Conservation (phyloP, 2,888 invertebrate genomes). For the Atherix ibis region DNA sequence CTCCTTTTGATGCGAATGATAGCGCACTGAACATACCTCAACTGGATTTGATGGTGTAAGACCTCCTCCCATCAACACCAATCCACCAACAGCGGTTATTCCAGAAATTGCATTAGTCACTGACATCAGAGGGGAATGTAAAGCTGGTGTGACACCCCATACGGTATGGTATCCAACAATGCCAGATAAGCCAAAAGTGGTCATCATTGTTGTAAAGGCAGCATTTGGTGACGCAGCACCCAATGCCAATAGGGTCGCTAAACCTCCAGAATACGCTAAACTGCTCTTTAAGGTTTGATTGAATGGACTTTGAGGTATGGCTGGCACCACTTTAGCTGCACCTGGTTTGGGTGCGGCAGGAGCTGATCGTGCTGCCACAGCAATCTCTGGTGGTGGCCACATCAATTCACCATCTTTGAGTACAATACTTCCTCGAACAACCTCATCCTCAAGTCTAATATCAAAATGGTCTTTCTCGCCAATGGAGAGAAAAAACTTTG, state of each 20-base stretch:
- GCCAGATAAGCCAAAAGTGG: conserved; percentile 68
- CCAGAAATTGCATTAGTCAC: conserved; percentile 87
- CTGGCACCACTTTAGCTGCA: conserved; percentile 31
- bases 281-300: conserved; percentile 50
- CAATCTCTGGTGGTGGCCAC: conserved; percentile 65
- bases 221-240: conserved; percentile 67
- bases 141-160: conserved; percentile 81
- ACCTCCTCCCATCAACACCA: conserved; percentile 73
- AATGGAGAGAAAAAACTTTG: conserved; percentile 53
- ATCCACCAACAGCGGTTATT: conserved; percentile 80
- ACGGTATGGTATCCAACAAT: conserved; percentile 38
- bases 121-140: conserved; percentile 84
- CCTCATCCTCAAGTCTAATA: conserved; percentile 71
- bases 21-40: conserved; percentile 35
- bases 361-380: conserved; percentile 36
- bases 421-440: conserved; percentile 68
- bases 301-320: conserved; percentile 45
- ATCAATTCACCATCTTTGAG: conserved; percentile 55
- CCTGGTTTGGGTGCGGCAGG: conserved; percentile 29
- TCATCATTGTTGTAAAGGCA: conserved; percentile 74
- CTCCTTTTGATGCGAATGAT: conserved; percentile 1
- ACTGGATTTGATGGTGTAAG: conserved; percentile 58
- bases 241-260: conserved; percentile 51
- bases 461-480: conserved; percentile 56
- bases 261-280: conserved; percentile 49